Conservation (phyloP, 2,113 vertebrate species). For the Aviceda subcristata region DNA sequence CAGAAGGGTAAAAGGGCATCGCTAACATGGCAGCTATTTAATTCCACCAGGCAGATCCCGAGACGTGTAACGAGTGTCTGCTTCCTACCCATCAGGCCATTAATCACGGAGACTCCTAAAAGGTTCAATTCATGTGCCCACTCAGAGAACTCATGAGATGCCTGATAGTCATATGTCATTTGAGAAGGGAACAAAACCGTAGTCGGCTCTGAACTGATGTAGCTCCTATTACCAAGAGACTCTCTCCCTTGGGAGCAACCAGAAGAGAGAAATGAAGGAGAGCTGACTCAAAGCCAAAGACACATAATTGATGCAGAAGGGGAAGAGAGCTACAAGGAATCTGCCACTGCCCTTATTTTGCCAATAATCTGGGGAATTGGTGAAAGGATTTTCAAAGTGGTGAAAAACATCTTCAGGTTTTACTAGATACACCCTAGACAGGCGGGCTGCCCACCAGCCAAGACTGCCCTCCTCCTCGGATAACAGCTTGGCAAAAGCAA, state of each 20-base stretch:
- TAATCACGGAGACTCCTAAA: conserved; percentile 51
- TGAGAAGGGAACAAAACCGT: conserved; percentile 39
- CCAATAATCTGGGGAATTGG: not conserved
- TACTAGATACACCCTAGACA: not conserved
- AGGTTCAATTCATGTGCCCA: conserved; percentile 56
- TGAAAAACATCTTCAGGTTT: not conserved
- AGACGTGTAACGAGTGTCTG: not conserved
- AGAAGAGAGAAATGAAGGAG: conserved; percentile 16
- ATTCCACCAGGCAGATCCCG: conserved; percentile 15
- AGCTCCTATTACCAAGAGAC: conserved; percentile 52
- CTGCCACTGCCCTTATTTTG: not conserved
- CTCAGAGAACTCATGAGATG: conserved; percentile 49
- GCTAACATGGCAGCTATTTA: not conserved
- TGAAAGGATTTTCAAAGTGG: not conserved
- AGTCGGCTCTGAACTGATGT: conserved; percentile 39
- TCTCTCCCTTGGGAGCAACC: conserved; percentile 4
- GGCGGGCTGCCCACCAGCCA: not conserved
- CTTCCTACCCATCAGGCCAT: conserved; percentile 45
- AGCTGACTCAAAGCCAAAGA: conserved; percentile 31
- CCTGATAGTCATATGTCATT: conserved; percentile 56
- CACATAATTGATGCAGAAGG: not conserved
- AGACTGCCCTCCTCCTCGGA: not conserved
- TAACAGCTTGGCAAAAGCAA: not conserved
- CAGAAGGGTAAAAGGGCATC: not conserved
- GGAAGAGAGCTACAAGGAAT: not conserved